Percentiles rank a stretch among this genome's conserved stretches.
Evolutionary conservation across 2,797 vertebrate species (phyloP).

Genomic region (Cirrhinus mrigala): DNA sequence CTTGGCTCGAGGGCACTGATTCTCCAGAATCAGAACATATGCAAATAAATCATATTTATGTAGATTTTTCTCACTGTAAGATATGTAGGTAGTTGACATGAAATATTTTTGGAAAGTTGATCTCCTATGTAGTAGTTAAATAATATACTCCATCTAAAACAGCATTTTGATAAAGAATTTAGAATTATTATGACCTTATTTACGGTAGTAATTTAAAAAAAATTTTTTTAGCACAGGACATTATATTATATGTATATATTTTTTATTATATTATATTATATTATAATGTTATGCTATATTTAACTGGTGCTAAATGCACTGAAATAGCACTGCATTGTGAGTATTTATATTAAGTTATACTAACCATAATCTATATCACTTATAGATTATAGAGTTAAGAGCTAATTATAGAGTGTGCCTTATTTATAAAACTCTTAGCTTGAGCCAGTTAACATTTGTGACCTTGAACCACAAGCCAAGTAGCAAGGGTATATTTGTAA

Average conservation of each 20-base stretch:
- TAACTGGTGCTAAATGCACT: neutral
- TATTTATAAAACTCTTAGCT: neutral
- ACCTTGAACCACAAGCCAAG: too few species aligned
- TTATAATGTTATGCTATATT: neutral
- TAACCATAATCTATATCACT: neutral
- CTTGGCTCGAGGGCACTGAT: slow-evolving; percentile 58
- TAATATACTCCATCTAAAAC: neutral
- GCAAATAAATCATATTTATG: slow-evolving; percentile 68
- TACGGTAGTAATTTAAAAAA: neutral
- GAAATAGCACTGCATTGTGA: neutral
- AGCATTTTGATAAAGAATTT: too few species aligned
- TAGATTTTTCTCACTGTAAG: neutral
- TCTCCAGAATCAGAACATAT: slow-evolving; percentile 67
- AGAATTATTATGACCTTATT: neutral
- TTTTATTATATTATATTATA: neutral
- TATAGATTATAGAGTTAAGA: too few species aligned
- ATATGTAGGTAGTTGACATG: neutral
- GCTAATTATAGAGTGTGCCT: neutral
- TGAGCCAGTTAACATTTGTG: neutral
- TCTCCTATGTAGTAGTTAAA: neutral
- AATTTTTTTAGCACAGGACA: neutral
- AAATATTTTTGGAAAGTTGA: neutral
- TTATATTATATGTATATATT: neutral
- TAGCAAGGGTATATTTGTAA: too few species aligned
- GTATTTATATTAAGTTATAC: neutral